Conservation (phyloP, 2,888 invertebrate genomes). For the Athalia rosae region DNA sequence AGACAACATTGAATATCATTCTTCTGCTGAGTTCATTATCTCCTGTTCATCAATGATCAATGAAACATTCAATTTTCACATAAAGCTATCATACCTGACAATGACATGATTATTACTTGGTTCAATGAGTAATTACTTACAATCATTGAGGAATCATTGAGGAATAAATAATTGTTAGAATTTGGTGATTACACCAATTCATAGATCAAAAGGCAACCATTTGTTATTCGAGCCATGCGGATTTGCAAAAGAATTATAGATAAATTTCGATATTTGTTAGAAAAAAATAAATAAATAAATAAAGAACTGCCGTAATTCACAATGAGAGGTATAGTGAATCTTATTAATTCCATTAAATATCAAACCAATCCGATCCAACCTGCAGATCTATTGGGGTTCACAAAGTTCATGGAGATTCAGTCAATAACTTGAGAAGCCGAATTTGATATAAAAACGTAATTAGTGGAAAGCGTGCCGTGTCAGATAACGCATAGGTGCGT, state of each 20-base stretch:
- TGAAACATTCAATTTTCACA: too few species aligned
- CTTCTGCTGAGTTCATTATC: too few species aligned
- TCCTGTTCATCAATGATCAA: too few species aligned
- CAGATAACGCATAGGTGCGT: background rate
- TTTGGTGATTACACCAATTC: constrained; percentile 17
- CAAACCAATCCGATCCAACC: constrained; percentile 26
- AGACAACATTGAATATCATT: too few species aligned
- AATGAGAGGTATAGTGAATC: background rate
- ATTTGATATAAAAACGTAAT: background rate
- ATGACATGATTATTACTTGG: too few species aligned
- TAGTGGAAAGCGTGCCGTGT: background rate
- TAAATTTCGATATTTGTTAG: background rate
- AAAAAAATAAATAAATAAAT: background rate
- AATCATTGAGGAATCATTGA: constrained; percentile 2
- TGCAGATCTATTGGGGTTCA: background rate
- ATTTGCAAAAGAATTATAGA: background rate
- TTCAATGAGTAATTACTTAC: background rate
- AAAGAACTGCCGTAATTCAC: background rate
- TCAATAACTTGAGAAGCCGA: background rate
- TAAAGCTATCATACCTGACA: too few species aligned
- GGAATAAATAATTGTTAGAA: constrained; percentile 4
- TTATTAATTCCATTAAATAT: constrained; percentile 27
- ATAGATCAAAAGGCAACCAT: background rate
- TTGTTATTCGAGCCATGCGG: background rate
- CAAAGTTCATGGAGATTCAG: constrained; percentile 1